Conservation (phyloP, 2,797 vertebrate species). For the Epinephelus awoara region DNA sequence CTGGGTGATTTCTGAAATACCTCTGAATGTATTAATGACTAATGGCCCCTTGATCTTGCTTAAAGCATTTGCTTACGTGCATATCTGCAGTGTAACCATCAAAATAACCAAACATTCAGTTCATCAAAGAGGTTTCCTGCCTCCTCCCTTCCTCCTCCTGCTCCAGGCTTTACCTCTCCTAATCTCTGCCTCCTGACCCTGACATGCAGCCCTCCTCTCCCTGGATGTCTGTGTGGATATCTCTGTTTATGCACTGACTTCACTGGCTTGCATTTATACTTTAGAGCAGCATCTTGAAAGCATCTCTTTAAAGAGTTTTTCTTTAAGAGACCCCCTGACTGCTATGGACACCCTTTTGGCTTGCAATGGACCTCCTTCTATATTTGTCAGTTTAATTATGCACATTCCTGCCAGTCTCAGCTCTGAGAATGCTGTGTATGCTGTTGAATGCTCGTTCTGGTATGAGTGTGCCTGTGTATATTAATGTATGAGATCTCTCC, state of each 20-base stretch:
- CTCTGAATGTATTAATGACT: constrained; percentile 6
- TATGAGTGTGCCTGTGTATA: constrained; percentile 25
- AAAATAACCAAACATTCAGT: constrained; percentile 79
- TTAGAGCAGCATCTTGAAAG: constrained; percentile 49
- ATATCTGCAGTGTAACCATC: neutral
- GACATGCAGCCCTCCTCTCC: constrained; percentile 68
- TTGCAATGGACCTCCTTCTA: constrained; percentile 32
- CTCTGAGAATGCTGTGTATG: constrained; percentile 22
- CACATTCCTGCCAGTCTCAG: constrained; percentile 32
- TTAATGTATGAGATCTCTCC: constrained; percentile 65
- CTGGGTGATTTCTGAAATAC: neutral
- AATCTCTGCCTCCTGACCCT: constrained; percentile 49
- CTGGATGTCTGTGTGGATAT: constrained; percentile 55
- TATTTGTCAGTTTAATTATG: constrained; percentile 35
- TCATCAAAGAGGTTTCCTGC: constrained; percentile 70
- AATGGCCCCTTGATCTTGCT: neutral
- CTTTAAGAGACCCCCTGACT: constrained; percentile 38
- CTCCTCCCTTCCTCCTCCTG: constrained; percentile 40
- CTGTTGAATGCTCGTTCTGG: constrained; percentile 28
- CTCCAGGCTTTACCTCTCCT: constrained; percentile 49
- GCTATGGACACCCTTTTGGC: constrained; percentile 32
- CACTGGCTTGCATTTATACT: constrained; percentile 48
- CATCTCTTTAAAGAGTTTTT: constrained; percentile 38
- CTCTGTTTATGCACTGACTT: constrained; percentile 54
- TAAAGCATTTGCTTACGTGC: constrained; percentile 13